Base-by-base conservation (phyloP, 2,888 invertebrate genomes). In the Hipparchia semele region DNA sequence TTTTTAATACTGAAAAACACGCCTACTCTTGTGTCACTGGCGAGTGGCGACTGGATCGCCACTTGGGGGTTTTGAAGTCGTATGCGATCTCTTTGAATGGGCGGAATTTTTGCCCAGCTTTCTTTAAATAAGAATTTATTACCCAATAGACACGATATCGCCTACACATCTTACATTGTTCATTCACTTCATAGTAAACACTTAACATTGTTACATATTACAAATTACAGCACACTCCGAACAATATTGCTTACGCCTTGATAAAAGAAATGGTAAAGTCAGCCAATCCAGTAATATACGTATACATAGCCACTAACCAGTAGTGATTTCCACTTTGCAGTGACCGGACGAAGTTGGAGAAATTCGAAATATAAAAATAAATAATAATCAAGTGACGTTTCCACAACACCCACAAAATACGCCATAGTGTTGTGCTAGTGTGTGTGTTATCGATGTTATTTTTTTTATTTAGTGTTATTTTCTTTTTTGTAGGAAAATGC, bases 401-500 rank as follows among this genome's bases (percentile, higher is more conserved):
- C 80, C 59, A 68, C 60, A 70, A 68, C 67, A 68, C 72, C 73
- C 80, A 56, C 46, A 59, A 68, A 59, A 68, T 68, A 12, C 61
- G 39, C 53, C 80, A 82, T 81, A 78, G 92, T 92, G 91, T 82
- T 87, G 92, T 92, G 92, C 83, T 79, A 88, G 90, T 90, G 89
- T 84, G 84, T 79, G 84, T 79, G 84, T 78, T 87, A 83, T 82
- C 87, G 65, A 65, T 78, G 72, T 76, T 78, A 88, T 89, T 87
- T 78, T 75, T 78, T 89, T 90, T 87, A 86, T 87, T 86, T 84
- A 82, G 81, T 80, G 80, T 86, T 89, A 84, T 90, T 92, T 92
- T 91, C 89, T 91, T 90, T 92, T 92, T 92, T 90, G 90, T 94
- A 94, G 94, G 94, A 92, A 90, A 93, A 90, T 87, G 92, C 92